A percentile compares a stretch with the other conserved stretches of the same genome.
phyloP scores from a whole-genome alignment of 2,797 vertebrate genomes.

The Hydrophis major region DNA sequence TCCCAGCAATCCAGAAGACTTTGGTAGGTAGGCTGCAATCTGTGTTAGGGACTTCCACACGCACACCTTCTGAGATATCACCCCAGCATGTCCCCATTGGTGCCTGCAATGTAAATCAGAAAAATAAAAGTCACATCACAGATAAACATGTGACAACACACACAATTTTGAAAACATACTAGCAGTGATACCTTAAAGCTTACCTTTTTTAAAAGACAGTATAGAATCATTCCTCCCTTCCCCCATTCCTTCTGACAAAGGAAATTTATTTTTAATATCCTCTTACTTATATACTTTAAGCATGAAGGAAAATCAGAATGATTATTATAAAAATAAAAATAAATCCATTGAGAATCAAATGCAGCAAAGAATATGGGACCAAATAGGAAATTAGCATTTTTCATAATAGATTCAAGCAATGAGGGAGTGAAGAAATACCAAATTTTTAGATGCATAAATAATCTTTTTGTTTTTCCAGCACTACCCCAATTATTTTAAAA shows the following conservation, averaged over 20 bases:
- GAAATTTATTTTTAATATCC: background rate
- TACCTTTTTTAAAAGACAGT: background rate
- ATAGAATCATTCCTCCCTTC: background rate
- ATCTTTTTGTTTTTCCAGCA: background rate
- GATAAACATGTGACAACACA: background rate
- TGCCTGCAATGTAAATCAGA: conserved; percentile 73
- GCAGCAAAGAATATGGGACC: background rate
- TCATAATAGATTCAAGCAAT: background rate
- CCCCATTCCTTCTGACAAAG: background rate
- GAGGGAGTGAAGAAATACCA: background rate
- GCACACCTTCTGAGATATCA: conserved; percentile 87
- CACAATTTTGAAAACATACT: background rate
- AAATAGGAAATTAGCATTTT: background rate
- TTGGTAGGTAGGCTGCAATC: conserved; percentile 89
- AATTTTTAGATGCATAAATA: background rate
- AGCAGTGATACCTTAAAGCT: background rate
- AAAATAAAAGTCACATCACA: conserved; percentile 9
- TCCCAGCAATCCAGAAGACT: conserved; percentile 96
- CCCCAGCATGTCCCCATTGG: conserved; percentile 94
- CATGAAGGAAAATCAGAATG: background rate
- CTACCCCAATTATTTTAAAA: background rate
- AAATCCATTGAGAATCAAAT: background rate
- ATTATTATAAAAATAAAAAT: background rate
- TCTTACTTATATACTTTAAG: background rate
- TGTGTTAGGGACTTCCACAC: conserved; percentile 91